Evolutionary conservation across 2,888 invertebrate genomes (phyloP).

Genomic region (Aproaerema taeniolella): DNA sequence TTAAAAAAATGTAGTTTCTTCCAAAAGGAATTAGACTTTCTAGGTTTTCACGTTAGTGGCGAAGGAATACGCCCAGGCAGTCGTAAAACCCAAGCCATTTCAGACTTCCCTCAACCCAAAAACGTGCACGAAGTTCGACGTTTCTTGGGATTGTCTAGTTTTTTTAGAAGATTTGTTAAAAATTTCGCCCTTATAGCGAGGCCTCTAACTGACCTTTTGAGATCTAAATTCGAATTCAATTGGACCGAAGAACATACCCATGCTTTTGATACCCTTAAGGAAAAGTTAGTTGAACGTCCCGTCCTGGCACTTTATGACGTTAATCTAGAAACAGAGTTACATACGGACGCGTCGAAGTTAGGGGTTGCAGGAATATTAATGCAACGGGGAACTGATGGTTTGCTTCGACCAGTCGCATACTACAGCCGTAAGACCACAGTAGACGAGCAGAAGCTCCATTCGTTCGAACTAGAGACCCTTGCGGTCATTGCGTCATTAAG

Average conservation of each 20-base stretch:
- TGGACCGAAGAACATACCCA: neutral
- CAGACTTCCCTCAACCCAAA: neutral
- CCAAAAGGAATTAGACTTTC: constrained; percentile 26
- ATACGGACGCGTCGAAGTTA: constrained; percentile 12
- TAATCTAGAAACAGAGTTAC: constrained; percentile 2
- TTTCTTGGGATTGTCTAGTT: neutral
- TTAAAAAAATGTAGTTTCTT: neutral
- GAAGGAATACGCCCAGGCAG: neutral
- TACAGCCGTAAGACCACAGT: neutral
- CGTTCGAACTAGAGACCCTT: too few species aligned
- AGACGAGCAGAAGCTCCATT: too few species aligned
- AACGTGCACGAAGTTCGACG: neutral
- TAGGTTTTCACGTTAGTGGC: constrained; percentile 3
- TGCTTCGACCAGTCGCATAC: neutral
- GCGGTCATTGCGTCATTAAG: neutral
- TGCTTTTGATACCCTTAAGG: neutral
- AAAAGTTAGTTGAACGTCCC: neutral
- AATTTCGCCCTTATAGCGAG: neutral
- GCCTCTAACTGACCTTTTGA: neutral
- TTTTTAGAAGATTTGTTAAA: constrained; percentile 1
- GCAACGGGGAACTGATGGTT: neutral
- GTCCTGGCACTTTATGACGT: constrained; percentile 9
- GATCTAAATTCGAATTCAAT: neutral
- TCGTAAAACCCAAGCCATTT: neutral
- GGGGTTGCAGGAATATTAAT: constrained; percentile 10